These are phyloP conservation scores for Hyles vespertilio DNA, from an alignment of 1,140 invertebrate genomes.

Conservation along the genomic window DNA sequence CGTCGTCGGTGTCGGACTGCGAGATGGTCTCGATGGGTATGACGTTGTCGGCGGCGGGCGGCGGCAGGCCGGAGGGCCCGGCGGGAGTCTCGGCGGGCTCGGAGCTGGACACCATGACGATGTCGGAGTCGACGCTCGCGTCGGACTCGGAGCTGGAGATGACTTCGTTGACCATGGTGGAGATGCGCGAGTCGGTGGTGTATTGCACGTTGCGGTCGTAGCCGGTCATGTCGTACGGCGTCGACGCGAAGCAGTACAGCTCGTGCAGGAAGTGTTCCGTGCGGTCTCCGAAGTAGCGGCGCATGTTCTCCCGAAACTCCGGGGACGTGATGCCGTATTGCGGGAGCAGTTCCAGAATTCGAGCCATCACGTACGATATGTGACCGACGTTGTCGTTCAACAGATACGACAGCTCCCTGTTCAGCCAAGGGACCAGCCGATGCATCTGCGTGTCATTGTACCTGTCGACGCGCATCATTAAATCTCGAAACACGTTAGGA, in stretches of 20 bases:
- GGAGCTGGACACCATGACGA: conserved; percentile 57
- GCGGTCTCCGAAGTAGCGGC: conserved; percentile 77
- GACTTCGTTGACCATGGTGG: conserved; percentile 58
- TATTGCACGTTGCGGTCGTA: conserved; percentile 81
- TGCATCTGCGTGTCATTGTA: conserved; percentile 86
- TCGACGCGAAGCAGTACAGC: conserved; percentile 89
- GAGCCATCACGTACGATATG: conserved; percentile 80
- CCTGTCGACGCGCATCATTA: conserved; percentile 49
- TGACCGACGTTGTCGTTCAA: conserved; percentile 78
- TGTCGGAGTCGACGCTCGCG: conserved; percentile 60
- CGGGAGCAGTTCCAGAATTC: conserved; percentile 83
- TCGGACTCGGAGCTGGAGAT: conserved; percentile 66
- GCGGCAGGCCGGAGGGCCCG: conserved; percentile 41
- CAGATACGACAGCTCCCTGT: conserved; percentile 88
- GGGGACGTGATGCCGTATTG: conserved; percentile 83
- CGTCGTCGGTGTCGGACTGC: conserved; percentile 67
- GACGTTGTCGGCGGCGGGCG: conserved; percentile 33
- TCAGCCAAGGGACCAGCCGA: conserved; percentile 91
- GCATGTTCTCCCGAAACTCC: conserved; percentile 81
- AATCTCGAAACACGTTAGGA: no score
- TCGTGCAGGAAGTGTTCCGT: conserved; percentile 93
- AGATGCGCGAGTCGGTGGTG: conserved; percentile 50
- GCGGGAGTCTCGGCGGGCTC: conserved; percentile 40
- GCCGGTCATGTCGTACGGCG: conserved; percentile 88
- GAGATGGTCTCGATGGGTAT: conserved; percentile 70